These are phyloP conservation scores for Paraplagusia blochii DNA, from an alignment of 2,113 vertebrate genomes.

Conservation along the genomic window DNA sequence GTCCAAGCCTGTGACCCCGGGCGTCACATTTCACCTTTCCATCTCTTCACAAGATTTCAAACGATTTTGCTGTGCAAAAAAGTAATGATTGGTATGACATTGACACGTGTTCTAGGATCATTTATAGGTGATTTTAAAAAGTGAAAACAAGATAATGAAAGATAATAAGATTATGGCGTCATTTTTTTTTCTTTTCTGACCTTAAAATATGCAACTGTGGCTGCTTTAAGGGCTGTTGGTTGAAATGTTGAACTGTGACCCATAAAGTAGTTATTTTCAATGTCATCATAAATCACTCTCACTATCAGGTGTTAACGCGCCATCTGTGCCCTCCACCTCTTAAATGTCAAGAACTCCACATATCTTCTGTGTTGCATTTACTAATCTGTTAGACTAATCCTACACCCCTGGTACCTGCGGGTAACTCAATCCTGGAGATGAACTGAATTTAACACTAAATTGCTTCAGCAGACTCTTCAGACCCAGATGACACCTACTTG, in stretches of 20 bases:
- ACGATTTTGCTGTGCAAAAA: no score
- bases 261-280: conserved; percentile 1
- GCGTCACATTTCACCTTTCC: no score
- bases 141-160: no score
- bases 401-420: conserved; percentile 6
- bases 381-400: conserved; percentile 24
- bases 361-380: conserved; percentile 7
- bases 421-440: conserved; percentile 25
- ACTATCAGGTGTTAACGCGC: background rate
- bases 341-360: conserved; percentile 1
- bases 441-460: conserved; percentile 6
- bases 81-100: no score
- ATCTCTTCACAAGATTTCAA: no score
- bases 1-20: no score
- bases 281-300: conserved; percentile 14
- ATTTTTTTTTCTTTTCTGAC: no score
- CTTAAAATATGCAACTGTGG: background rate
- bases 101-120: no score
- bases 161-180: no score
- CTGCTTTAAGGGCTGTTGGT: background rate
- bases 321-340: conserved; percentile 10
- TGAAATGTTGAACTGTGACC: conserved; percentile 4
- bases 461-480: conserved; percentile 13
- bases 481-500: conserved; percentile 27
- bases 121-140: no score